Conservation (phyloP, 37 sponge, comb jelly and placozoan genomes). For the Geodia barretti region DNA sequence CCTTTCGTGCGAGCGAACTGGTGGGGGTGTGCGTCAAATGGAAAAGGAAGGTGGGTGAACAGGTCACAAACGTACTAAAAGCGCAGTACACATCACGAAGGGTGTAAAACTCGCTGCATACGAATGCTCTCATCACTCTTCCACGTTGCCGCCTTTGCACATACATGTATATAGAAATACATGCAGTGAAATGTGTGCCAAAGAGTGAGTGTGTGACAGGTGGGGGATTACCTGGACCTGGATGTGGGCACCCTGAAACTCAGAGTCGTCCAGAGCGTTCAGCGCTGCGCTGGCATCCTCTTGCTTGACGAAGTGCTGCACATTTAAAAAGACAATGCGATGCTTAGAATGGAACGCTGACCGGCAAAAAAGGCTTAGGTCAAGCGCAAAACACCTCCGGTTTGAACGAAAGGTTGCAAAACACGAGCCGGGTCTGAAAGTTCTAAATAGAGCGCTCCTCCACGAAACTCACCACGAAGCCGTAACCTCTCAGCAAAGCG, state of each 20-base stretch:
- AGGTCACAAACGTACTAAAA: neutral
- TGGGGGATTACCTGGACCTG: conserved; percentile 44
- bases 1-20: conserved; percentile 67
- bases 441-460: too few species aligned
- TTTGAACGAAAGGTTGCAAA: neutral
- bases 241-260: conserved; percentile 33
- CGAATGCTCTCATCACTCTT: too few species aligned
- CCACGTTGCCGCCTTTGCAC: neutral
- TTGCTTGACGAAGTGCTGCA: conserved; percentile 47
- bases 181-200: neutral
- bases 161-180: neutral
- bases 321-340: too few species aligned
- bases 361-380: too few species aligned
- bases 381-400: too few species aligned
- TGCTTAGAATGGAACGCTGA: too few species aligned
- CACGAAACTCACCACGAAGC: conserved; percentile 78
- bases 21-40: neutral
- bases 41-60: neutral
- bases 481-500: conserved; percentile 60
- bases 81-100: too few species aligned
- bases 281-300: conserved; percentile 55
- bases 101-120: too few species aligned
- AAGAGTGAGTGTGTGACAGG: neutral
- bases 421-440: neutral
- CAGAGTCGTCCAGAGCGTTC: conserved; percentile 36